Conservation (phyloP, 2,113 vertebrate species). For the Salvator merianae region DNA sequence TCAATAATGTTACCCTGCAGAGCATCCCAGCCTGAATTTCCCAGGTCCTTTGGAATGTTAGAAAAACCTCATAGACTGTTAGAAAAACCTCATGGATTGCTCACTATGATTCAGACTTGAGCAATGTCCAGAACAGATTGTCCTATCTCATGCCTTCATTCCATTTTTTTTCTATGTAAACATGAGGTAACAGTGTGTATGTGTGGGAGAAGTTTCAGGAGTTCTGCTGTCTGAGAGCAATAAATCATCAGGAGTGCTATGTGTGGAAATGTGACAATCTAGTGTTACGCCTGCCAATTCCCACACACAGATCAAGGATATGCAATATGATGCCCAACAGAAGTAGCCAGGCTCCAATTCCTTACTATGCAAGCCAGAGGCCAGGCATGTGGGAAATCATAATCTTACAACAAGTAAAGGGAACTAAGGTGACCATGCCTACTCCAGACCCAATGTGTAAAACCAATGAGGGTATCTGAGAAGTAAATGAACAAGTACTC, state of each 20-base stretch:
- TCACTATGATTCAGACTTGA: constrained; percentile 18
- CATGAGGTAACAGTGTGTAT: neutral
- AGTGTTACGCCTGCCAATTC: neutral
- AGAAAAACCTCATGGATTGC: neutral
- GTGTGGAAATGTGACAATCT: neutral
- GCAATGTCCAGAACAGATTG: constrained; percentile 15
- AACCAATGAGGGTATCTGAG: neutral
- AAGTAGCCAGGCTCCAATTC: too few relatives aligned
- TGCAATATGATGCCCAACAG: too few relatives aligned
- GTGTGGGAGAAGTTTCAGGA: constrained; percentile 10
- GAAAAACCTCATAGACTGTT: neutral
- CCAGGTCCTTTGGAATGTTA: neutral
- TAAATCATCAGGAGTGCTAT: neutral
- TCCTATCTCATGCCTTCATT: neutral
- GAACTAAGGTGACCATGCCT: neutral
- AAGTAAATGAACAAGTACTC: neutral
- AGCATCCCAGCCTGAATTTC: neutral
- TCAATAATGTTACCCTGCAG: neutral
- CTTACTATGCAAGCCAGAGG: too few relatives aligned
- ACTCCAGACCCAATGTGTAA: too few relatives aligned
- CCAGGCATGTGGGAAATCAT: too few relatives aligned
- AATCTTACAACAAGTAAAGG: too few relatives aligned
- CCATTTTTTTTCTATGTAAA: neutral
- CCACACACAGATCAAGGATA: neutral
- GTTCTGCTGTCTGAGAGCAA: neutral